Evolutionary conservation across 2,113 vertebrate genomes (phyloP).

Genomic region (Tapirus terrestris): DNA sequence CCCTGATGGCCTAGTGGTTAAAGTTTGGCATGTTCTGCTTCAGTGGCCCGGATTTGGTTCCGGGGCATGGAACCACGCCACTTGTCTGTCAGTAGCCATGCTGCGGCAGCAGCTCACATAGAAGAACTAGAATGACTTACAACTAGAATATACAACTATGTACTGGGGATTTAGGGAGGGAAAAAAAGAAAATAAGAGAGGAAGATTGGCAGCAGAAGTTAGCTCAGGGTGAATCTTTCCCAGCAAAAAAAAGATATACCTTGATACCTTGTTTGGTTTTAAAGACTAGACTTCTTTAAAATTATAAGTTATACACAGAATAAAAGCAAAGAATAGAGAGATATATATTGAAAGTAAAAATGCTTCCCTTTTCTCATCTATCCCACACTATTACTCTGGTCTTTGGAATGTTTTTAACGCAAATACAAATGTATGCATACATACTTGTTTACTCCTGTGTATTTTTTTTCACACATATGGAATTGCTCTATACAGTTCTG

Average conservation of each 20-base stretch:
- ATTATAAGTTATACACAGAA: not conserved
- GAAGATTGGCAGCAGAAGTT: too few relatives aligned
- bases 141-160: too few relatives aligned
- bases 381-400: not conserved
- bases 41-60: too few relatives aligned
- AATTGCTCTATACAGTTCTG: not conserved
- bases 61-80: too few relatives aligned
- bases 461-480: not conserved
- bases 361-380: not conserved
- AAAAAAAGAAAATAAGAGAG: too few relatives aligned
- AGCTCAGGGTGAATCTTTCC: too few relatives aligned
- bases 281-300: constrained; percentile 43
- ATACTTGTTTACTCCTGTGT: not conserved
- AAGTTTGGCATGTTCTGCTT: too few relatives aligned
- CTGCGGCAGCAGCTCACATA: too few relatives aligned
- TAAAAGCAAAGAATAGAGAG: not conserved
- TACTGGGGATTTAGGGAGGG: too few relatives aligned
- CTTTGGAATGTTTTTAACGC: not conserved
- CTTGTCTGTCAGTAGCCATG: too few relatives aligned
- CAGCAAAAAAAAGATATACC: not conserved
- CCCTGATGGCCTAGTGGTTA: too few relatives aligned
- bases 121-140: too few relatives aligned
- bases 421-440: not conserved
- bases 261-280: not conserved
- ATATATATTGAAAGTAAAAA: not conserved